These are phyloP conservation scores for Zapus hudsonius DNA, from an alignment of 2,113 vertebrate species.

Conservation along the genomic window DNA sequence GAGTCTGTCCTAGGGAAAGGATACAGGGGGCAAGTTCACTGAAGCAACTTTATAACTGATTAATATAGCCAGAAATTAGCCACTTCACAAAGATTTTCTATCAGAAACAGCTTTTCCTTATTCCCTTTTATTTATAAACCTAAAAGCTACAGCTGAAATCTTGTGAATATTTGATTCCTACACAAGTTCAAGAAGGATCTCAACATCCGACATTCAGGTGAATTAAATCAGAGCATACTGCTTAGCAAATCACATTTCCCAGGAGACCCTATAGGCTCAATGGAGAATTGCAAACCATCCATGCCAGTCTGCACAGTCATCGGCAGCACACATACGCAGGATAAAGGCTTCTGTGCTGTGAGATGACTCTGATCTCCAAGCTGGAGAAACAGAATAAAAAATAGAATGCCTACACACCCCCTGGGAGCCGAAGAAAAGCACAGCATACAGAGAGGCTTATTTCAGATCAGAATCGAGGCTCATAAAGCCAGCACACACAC, in stretches of 20 bases:
- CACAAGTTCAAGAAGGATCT: background rate
- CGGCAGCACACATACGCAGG: background rate
- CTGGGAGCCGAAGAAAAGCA: background rate
- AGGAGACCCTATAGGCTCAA: background rate
- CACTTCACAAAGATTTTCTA: background rate
- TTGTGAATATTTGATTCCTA: background rate
- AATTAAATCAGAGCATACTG: background rate
- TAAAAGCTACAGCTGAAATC: background rate
- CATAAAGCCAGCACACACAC: fast-evolving
- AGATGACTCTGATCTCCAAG: background rate
- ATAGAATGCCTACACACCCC: no score
- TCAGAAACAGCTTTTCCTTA: background rate
- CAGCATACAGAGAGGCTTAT: background rate
- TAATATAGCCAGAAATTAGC: background rate
- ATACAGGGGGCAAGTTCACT: conserved; percentile 47
- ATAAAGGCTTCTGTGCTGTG: background rate
- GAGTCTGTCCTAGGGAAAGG: conserved; percentile 61
- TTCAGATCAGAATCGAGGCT: background rate
- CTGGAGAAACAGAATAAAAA: background rate
- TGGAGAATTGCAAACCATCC: background rate
- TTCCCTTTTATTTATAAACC: background rate
- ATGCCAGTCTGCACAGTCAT: fast-evolving
- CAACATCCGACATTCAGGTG: background rate
- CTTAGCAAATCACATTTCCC: conserved; percentile 13
- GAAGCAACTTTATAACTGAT: background rate